phyloP scores from a whole-genome alignment of 2,797 vertebrate species.

The Eospalax fontanierii region DNA sequence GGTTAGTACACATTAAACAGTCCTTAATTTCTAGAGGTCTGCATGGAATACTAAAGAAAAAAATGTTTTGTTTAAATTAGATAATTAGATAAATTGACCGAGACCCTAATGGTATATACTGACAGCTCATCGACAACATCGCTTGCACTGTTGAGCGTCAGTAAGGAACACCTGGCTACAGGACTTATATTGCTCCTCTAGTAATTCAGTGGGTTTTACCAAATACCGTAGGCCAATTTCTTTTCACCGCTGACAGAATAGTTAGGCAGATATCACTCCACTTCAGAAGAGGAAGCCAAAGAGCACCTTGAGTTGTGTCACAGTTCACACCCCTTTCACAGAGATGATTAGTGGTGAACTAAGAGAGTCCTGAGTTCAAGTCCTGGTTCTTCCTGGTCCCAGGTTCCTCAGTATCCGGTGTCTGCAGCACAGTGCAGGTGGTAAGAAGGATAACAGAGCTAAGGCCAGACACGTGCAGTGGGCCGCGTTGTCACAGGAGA shows the following conservation, averaged over 20 bases:
- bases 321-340: neutral
- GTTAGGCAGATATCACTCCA: neutral
- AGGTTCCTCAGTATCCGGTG: neutral
- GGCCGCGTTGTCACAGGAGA: neutral
- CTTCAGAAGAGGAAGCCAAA: neutral
- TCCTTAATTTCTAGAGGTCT: neutral
- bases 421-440: neutral
- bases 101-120: neutral
- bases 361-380: neutral
- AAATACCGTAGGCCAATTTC: neutral
- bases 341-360: neutral
- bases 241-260: neutral
- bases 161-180: neutral
- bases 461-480: neutral
- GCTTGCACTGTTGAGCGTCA: neutral
- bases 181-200: neutral
- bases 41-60: neutral
- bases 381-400: neutral
- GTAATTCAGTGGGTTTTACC: neutral
- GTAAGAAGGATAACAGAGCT: neutral
- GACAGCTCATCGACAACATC: neutral
- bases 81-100: neutral
- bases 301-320: neutral
- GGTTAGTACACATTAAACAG: neutral
- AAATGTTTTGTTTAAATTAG: neutral